Evolutionary conservation across 2,888 invertebrate genomes (phyloP), one percentile per base, ranked within the genome.

Genomic region (Danaus chrysippus): DNA sequence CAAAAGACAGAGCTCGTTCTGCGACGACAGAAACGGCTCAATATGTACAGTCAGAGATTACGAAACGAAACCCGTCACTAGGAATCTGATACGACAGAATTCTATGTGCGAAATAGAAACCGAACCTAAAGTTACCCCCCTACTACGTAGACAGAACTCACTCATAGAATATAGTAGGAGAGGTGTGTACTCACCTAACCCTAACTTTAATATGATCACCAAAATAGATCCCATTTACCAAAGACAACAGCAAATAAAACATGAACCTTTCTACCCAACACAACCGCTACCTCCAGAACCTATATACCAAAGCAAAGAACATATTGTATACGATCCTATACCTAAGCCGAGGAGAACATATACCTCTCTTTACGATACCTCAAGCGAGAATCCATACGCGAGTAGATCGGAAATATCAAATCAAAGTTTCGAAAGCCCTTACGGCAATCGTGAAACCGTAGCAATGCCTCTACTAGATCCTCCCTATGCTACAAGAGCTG

Each of bases 191-290:
- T 88, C 88, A 67, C 89, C 88, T 63, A 81, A 82, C n/a, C 76
- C 82, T 69, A 87, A 78, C 81, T 91, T 90, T 82, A 92, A 92
- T 76, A 84, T 92, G 87, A 91, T 92, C 72, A 91, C 91, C 79
- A 91, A 91, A 84, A 92, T 92, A 83, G 91, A 92, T 73, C 91
- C 91, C 54, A 87, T 91, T 73, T 92, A 91, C 88, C 91, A 91
- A 89, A 88, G 91, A 84, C 87, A 86, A 63, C 87, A 88, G 67
- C 90, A 91, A 78, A 81, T 78, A 62, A 89, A 87, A 75, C 91
- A 91, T 63, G 91, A 91, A 82, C 88, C 89, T 17, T 91, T 91
- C 76, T 86, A 87, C 68, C 91, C 91, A 56, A 83, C 88, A 56
- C 91, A 90, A 81, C 87, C 90, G 54, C 80, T 90, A 89, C 91